A percentile compares a stretch with the other conserved stretches of the same genome.
These are phyloP conservation scores for Fragum fragum DNA, from an alignment of 2,888 invertebrate genomes.

Conservation along the genomic window DNA sequence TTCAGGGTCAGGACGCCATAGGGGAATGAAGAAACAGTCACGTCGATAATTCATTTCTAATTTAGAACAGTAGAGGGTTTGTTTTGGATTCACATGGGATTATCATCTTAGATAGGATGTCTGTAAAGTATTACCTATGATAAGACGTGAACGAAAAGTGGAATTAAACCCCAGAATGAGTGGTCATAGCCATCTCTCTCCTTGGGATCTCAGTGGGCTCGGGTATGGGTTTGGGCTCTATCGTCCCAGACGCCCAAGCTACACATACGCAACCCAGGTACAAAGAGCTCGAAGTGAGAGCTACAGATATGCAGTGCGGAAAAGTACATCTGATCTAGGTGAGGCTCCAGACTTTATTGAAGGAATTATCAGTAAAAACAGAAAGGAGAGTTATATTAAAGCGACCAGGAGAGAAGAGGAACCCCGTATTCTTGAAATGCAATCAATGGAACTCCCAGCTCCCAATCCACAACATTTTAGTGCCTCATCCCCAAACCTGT, in stretches of 20 bases:
- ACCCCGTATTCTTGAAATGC: constrained; percentile 48
- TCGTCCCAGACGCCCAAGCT: constrained; percentile 85
- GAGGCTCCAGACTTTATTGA: constrained; percentile 81
- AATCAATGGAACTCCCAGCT: constrained; percentile 40
- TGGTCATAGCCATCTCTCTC: constrained; percentile 76
- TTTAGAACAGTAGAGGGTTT: neutral
- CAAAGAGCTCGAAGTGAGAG: constrained; percentile 84
- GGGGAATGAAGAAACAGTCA: neutral
- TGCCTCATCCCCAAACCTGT: neutral
- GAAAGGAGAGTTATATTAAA: constrained; percentile 83
- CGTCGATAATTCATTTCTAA: neutral
- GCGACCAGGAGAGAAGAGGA: constrained; percentile 69
- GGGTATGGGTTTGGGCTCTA: constrained; percentile 85
- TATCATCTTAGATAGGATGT: neutral
- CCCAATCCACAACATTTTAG: neutral
- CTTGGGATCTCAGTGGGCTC: constrained; percentile 85
- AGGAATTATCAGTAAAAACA: constrained; percentile 75
- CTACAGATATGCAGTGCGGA: constrained; percentile 83
- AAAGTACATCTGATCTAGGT: constrained; percentile 67
- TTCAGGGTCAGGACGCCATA: neutral
- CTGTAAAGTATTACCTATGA: constrained; percentile 4
- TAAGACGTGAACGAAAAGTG: constrained; percentile 15
- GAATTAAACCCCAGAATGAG: constrained; percentile 20
- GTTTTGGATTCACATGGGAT: neutral
- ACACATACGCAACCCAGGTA: constrained; percentile 85